These are phyloP conservation scores for Valencia hispanica DNA, from an alignment of 2,797 vertebrate genomes.

Conservation along the genomic window DNA sequence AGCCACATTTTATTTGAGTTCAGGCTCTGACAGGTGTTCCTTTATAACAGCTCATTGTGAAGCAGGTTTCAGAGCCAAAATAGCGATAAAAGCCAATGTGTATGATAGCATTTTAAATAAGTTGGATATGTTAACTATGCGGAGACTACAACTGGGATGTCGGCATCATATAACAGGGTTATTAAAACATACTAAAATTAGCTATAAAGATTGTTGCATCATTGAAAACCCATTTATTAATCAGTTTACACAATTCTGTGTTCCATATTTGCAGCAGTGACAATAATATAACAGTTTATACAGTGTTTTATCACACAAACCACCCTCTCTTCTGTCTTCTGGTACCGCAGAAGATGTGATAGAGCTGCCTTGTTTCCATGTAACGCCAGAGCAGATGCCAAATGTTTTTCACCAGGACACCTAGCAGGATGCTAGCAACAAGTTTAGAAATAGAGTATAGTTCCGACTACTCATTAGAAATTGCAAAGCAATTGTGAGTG, in stretches of 20 bases:
- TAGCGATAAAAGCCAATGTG: constrained; percentile 12
- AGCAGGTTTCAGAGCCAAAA: background rate
- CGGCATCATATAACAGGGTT: constrained; percentile 6
- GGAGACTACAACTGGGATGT: constrained; percentile 36
- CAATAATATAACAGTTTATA: constrained; percentile 60
- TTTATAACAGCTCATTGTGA: constrained; percentile 16
- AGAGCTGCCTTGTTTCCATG: constrained; percentile 31
- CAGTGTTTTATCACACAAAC: constrained; percentile 52
- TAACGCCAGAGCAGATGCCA: constrained; percentile 50
- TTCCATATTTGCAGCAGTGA: constrained; percentile 54
- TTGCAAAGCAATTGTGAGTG: constrained; percentile 19
- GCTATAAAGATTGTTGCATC: constrained; percentile 23
- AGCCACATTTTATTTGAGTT: constrained; percentile 39
- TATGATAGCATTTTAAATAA: constrained; percentile 34
- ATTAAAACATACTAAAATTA: constrained; percentile 30
- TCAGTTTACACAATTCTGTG: constrained; percentile 36
- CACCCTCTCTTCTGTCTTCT: constrained; percentile 28
- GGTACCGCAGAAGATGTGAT: constrained; percentile 42
- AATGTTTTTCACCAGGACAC: constrained; percentile 40
- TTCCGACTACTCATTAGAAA: constrained; percentile 12
- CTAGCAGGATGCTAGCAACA: constrained; percentile 31
- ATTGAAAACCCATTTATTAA: constrained; percentile 32
- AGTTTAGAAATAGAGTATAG: constrained; percentile 21
- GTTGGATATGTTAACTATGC: constrained; percentile 40
- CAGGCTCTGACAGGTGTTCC: constrained; percentile 46